These are phyloP conservation scores for Mongoloraphidia duomilia DNA, from an alignment of 2,888 invertebrate genomes.

Conservation along the genomic window DNA sequence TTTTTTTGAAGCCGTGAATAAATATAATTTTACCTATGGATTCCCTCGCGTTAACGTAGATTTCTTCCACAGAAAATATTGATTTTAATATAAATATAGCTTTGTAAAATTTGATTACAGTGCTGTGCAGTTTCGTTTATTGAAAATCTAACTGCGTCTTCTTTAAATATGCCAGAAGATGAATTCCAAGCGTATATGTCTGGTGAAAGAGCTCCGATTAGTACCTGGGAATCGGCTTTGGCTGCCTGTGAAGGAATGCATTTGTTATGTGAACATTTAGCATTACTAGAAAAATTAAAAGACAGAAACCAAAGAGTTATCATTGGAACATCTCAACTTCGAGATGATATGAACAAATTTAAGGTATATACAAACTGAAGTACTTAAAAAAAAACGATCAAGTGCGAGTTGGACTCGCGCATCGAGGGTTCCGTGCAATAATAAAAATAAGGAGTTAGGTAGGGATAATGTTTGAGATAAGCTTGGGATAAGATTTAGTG, in stretches of 20 bases:
- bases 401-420: no score
- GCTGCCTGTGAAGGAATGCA: constrained; percentile 74
- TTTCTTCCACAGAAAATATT: background rate
- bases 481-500: no score
- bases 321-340: constrained; percentile 48
- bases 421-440: no score
- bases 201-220: constrained; percentile 76
- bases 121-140: constrained; percentile 98
- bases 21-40: no score
- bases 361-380: constrained; percentile 33
- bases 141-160: constrained; percentile 88
- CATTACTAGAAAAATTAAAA: constrained; percentile 48
- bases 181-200: constrained; percentile 92
- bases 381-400: no score
- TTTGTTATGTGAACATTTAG: constrained; percentile 67
- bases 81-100: background rate
- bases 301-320: constrained; percentile 47
- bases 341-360: constrained; percentile 56
- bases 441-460: no score
- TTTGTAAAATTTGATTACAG: constrained; percentile 33
- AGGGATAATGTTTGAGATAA: no score
- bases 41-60: no score
- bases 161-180: constrained; percentile 75
- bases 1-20: no score
- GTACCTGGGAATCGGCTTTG: constrained; percentile 66